phyloP scores from a whole-genome alignment of 2,113 vertebrate genomes.

The Aphyosemion australe region DNA sequence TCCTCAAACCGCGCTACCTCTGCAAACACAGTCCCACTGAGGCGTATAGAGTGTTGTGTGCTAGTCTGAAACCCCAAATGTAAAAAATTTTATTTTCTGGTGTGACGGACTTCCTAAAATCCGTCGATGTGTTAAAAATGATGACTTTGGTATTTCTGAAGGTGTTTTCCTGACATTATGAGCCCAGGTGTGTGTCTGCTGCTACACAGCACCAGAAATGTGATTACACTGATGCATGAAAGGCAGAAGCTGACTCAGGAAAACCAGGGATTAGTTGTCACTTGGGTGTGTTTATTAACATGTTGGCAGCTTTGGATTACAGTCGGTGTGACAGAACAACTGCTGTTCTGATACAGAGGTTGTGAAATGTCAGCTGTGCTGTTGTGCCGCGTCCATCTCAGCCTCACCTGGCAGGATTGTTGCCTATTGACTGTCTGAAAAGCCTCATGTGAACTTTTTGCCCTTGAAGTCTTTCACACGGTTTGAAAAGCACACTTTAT shows the following conservation, averaged over 20 bases:
- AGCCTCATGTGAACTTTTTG: too few relatives aligned
- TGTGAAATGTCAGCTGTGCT: conserved; percentile 12
- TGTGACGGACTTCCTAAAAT: conserved; percentile 36
- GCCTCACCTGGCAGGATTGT: conserved; percentile 11
- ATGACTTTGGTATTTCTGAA: conserved; percentile 27
- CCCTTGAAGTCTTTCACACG: too few relatives aligned
- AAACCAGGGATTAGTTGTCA: conserved; percentile 24
- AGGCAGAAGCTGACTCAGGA: background rate
- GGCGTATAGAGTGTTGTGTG: conserved; percentile 25
- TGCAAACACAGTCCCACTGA: conserved; percentile 57
- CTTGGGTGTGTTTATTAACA: conserved; percentile 21
- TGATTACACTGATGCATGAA: conserved; percentile 22
- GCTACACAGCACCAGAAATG: conserved; percentile 25
- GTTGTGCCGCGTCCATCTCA: conserved; percentile 13
- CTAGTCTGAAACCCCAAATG: conserved; percentile 19
- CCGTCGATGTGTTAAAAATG: background rate
- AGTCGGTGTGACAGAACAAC: conserved; percentile 12
- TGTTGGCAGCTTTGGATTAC: conserved; percentile 9
- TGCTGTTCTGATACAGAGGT: conserved; percentile 3
- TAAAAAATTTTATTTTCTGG: conserved; percentile 15
- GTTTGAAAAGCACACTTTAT: too few relatives aligned
- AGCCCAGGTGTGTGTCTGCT: conserved; percentile 25
- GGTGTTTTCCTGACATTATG: conserved; percentile 19
- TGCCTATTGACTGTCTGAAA: background rate
- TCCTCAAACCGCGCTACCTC: conserved; percentile 29